Evolutionary conservation across 2,113 vertebrate genomes (phyloP), one percentile per base, ranked within the genome.

Genomic region (Mugil cephalus): DNA sequence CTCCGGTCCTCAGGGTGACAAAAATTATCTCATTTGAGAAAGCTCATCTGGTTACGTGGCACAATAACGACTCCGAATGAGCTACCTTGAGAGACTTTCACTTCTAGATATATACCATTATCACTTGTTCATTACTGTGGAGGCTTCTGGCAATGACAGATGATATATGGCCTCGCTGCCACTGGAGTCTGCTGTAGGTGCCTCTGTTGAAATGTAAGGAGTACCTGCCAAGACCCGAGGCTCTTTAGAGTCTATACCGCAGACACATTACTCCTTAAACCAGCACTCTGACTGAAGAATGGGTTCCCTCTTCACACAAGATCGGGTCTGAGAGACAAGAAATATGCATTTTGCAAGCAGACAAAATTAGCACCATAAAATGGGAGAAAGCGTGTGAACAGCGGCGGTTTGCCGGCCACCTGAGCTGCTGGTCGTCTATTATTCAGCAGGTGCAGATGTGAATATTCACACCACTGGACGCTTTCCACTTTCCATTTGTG

Each of bases 361-460:
- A 67, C 61, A 35, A 69, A 82, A 89, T 91, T 74, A 87, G 82
- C 72, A 19, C 45, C 34, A 10, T 48, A 35, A 81, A 79, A 83
- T 58, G 63, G 74, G 48, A 62, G 45, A 79, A 51, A 61, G 83
- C 61, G 19, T 48, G 60, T 10, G 67, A 76, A 69, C 47, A 19
- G 66, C 15, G 59, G 35, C 17, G 60, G 67, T 58, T 58, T 72
- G 67, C 35, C 43, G 67, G 73, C 74, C 83, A 87, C 83, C 85
- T 82, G 80, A 85, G 67, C 67, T 78, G 79, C 75, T 87, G 77
- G 87, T 79, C 38, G 66, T 92, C 80, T 86, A 89, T 93, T 89
- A 92, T 92, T 92, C 85, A 92, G 80, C 84, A 87, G 86, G 82
- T 88, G 83, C 84, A 90, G 77, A 89, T 85, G 88, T 82, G 88